Evolutionary conservation across 1,140 invertebrate genomes (phyloP), one percentile per base, ranked within the genome.

Genomic region (Cotesia chilonis): DNA sequence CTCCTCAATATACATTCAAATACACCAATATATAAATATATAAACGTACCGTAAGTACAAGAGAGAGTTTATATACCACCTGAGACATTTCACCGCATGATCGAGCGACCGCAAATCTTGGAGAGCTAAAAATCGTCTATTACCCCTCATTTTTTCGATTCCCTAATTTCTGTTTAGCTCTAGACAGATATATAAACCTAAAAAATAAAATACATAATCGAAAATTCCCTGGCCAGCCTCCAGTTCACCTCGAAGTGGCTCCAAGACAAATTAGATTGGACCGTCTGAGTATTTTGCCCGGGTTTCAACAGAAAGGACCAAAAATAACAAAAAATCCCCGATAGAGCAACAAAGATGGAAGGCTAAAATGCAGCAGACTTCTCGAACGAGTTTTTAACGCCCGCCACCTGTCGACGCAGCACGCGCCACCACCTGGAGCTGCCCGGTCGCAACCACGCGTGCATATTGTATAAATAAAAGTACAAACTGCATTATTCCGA

Each of bases 341-440:
- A 65, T 1, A 65, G 41, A 65, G 9, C 47, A 17, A 65, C 4
- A 65, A 14, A 51, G 63, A 37, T 10, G 41, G 47, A 68, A 66
- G 35, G 28, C 41, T 4, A 37, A 55, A 68, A 68, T 68, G 41
- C 66, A 68, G 66, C 66, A 65, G 63, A 54, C 66, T 68, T 9
- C 41, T 47, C 51, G 66, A 55, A 68, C 66, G 66, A 68, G 66
- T 68, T 68, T 68, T 47, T 51, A 68, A 20, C 73, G 66, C 66
- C 71, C 47, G 59, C 73, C 73, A 74, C 73, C 70, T 74, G 73
- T 74, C 73, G 73, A 71, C 70, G 64, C 65, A 68, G 73, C 73
- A 74, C 73, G 73, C 71, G 73, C 73, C 70, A 74, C 65, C 72
- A 74, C 36, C 72, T 74, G 72, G 72, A 68, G 36, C 59, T 38